These are phyloP conservation scores for Yponomeuta plumbellus DNA, from an alignment of 2,888 invertebrate genomes.

Conservation along the genomic window DNA sequence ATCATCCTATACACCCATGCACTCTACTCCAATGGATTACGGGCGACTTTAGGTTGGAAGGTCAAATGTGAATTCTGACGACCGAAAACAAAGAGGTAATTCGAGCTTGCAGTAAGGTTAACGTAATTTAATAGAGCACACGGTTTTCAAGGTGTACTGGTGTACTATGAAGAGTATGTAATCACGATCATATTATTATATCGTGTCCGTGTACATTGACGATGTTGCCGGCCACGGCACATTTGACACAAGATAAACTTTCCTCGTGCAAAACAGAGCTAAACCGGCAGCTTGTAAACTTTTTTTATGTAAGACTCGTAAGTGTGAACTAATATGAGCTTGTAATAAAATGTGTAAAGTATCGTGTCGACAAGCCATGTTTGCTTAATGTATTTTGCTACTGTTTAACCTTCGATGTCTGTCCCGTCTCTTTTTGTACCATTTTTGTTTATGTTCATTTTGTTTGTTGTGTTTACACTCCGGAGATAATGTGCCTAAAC, in stretches of 20 bases:
- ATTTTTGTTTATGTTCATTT: background rate
- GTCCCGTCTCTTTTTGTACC: background rate
- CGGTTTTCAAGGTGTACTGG: too few species aligned
- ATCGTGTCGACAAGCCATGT: background rate
- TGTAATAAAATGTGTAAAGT: slow-evolving; percentile 13
- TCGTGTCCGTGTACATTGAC: too few species aligned
- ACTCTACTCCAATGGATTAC: too few species aligned
- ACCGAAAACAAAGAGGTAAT: too few species aligned
- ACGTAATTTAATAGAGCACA: too few species aligned
- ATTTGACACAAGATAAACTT: background rate
- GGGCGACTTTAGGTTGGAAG: too few species aligned
- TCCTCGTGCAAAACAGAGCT: background rate
- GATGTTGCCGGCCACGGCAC: too few species aligned
- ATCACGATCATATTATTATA: too few species aligned
- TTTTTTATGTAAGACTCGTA: background rate
- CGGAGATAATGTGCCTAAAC: background rate
- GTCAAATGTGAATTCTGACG: too few species aligned
- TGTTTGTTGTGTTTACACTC: background rate
- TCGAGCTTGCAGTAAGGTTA: too few species aligned
- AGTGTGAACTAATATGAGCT: slow-evolving; percentile 1
- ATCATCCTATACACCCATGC: too few species aligned
- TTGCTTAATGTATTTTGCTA: background rate
- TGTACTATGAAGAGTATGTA: too few species aligned
- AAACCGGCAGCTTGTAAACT: background rate
- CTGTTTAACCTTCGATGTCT: slow-evolving; percentile 10